Conservation (phyloP, 2,888 invertebrate species). For the Cordylochernes scorpioides region DNA sequence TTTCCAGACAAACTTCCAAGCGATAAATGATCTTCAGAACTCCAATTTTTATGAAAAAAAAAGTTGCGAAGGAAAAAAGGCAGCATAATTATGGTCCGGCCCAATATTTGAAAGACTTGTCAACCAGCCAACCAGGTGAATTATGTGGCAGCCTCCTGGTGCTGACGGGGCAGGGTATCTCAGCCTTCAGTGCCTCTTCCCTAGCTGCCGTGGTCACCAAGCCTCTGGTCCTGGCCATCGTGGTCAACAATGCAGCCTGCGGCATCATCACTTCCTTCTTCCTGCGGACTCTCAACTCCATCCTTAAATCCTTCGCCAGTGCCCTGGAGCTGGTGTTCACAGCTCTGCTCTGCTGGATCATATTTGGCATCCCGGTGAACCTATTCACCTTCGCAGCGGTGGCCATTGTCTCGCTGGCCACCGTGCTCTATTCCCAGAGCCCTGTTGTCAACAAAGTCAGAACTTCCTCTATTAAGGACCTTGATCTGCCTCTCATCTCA, state of each 20-base stretch:
- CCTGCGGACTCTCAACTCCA: constrained; percentile 68
- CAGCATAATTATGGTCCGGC: no score
- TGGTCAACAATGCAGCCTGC: constrained; percentile 61
- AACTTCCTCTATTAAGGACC: no score
- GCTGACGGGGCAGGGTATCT: no score
- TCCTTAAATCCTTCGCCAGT: constrained; percentile 81
- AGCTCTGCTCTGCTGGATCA: constrained; percentile 48
- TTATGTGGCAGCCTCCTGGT: no score
- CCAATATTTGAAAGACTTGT: no score
- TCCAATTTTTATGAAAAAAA: no score
- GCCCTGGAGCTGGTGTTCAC: constrained; percentile 72
- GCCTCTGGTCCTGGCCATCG: constrained; percentile 43
- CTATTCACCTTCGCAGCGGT: constrained; percentile 54
- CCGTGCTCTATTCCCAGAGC: constrained; percentile 61
- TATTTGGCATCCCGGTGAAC: constrained; percentile 60
- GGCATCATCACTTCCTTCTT: constrained; percentile 85
- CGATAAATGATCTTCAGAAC: no score
- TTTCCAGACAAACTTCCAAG: no score
- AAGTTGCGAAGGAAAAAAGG: no score
- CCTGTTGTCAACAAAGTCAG: constrained; percentile 38
- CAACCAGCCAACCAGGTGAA: no score
- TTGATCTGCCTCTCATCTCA: no score
- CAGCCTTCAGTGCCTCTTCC: no score
- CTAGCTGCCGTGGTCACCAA: constrained; percentile 13
- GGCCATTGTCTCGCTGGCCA: constrained; percentile 48